Percentiles rank a stretch among this genome's conserved stretches.
Conservation (phyloP, 2,888 invertebrate genomes). For the Anarsia innoxiella region DNA sequence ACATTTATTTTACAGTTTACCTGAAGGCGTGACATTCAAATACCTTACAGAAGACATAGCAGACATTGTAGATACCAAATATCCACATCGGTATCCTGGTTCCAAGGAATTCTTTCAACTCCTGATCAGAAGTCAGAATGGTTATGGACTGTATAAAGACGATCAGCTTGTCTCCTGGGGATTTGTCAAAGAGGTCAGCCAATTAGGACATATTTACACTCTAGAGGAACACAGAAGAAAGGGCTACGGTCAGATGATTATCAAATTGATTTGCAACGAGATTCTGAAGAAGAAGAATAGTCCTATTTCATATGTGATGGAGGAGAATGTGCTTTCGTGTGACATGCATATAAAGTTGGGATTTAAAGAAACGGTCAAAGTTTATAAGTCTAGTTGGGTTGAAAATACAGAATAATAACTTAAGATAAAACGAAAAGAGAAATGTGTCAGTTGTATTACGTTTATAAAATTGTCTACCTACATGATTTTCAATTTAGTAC, state of each 20-base stretch:
- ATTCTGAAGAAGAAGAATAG: conserved; percentile 21
- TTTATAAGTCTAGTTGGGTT: not conserved
- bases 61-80: not conserved
- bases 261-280: conserved; percentile 3
- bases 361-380: conserved; percentile 13
- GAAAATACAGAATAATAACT: no score
- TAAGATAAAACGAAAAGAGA: no score
- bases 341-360: conserved; percentile 29
- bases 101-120: not conserved
- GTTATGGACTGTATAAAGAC: not conserved
- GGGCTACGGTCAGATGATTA: not conserved
- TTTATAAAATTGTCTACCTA: no score
- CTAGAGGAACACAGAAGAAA: not conserved
- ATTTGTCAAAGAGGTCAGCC: not conserved
- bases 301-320: conserved; percentile 26
- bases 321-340: conserved; percentile 24
- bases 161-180: not conserved
- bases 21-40: not conserved
- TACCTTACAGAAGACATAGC: not conserved
- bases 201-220: not conserved
- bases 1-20: not conserved
- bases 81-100: not conserved
- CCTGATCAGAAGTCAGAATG: not conserved
- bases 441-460: no score
- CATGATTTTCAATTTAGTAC: no score